These are phyloP conservation scores for Dasyurus viverrinus DNA, from an alignment of 2,113 vertebrate genomes.

Conservation along the genomic window DNA sequence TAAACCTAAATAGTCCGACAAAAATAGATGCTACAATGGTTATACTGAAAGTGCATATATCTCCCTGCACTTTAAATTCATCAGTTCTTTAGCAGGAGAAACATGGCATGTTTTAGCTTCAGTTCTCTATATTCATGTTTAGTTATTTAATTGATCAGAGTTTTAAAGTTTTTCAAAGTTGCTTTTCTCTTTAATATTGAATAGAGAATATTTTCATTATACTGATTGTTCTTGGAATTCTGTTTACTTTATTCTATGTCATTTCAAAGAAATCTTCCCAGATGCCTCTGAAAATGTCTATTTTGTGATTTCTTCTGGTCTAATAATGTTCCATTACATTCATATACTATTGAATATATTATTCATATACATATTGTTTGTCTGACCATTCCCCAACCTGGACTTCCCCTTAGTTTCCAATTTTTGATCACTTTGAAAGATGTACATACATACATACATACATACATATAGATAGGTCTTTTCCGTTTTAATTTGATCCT, in stretches of 20 bases:
- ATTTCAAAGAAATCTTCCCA: background rate
- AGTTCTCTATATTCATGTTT: background rate
- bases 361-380: background rate
- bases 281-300: no score
- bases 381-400: background rate
- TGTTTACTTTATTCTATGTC: background rate
- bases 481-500: background rate
- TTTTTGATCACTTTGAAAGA: background rate
- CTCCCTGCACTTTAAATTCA: background rate
- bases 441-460: no score
- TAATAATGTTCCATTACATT: background rate
- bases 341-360: background rate
- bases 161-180: background rate
- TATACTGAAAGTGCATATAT: background rate
- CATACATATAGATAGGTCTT: background rate
- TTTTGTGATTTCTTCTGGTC: background rate
- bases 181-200: background rate
- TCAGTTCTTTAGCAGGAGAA: background rate
- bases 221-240: background rate
- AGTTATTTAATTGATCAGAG: background rate
- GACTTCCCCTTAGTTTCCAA: background rate
- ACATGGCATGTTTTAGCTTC: background rate
- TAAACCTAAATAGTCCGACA: background rate
- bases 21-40: background rate
- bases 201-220: background rate